phyloP scores from a whole-genome alignment of 1,140 invertebrate species.

The Spodoptera frugiperda region DNA sequence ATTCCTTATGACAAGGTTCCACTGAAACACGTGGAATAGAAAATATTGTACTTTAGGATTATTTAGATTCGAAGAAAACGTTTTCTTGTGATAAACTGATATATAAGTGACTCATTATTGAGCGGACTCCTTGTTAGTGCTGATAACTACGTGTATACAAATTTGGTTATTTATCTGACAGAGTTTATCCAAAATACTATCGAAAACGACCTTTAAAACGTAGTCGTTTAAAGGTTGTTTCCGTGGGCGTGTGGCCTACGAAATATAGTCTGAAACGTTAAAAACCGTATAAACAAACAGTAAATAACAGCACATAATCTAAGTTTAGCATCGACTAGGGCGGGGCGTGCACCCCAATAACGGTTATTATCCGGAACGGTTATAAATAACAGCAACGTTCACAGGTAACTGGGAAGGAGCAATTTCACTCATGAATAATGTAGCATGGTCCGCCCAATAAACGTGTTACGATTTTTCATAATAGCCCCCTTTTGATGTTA shows the following conservation, averaged over 20 bases:
- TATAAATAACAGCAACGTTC: slow-evolving; percentile 56
- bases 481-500: slow-evolving; percentile 76
- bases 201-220: neutral
- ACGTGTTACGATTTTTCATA: slow-evolving; percentile 84
- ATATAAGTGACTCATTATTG: too few relatives aligned
- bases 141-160: too few relatives aligned
- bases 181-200: too few relatives aligned
- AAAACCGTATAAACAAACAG: slow-evolving; percentile 8
- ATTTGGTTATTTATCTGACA: too few relatives aligned
- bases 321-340: slow-evolving; percentile 47
- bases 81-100: too few relatives aligned
- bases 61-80: too few relatives aligned
- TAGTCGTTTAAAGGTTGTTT: neutral
- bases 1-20: slow-evolving; percentile 55
- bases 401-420: slow-evolving; percentile 58
- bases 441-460: slow-evolving; percentile 77
- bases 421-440: slow-evolving; percentile 81
- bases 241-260: too few relatives aligned
- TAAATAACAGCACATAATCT: slow-evolving; percentile 30
- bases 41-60: too few relatives aligned
- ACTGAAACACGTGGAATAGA: neutral
- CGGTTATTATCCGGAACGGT: slow-evolving; percentile 58
- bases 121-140: too few relatives aligned
- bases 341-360: slow-evolving; percentile 57
- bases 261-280: neutral